Evolutionary conservation across 2,797 vertebrate genomes (phyloP).

Genomic region (Semotilus atromaculatus): DNA sequence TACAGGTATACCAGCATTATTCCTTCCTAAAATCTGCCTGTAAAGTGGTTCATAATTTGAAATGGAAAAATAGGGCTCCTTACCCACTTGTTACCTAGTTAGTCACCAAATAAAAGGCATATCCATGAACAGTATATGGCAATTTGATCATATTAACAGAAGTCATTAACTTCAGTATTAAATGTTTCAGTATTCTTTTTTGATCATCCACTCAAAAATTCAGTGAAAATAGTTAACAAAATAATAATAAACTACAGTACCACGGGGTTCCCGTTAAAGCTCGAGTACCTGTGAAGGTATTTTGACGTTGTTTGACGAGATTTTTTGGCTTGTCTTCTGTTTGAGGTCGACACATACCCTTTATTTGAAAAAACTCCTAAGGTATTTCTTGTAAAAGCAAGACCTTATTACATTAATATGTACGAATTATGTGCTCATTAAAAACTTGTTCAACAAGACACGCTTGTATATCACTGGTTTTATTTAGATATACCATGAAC

Average conservation of each 20-base stretch:
- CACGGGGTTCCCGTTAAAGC: neutral
- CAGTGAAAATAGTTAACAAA: neutral
- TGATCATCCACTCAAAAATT: neutral
- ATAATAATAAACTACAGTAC: neutral
- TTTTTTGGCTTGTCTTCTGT: neutral
- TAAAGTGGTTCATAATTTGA: neutral
- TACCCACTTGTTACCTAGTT: neutral
- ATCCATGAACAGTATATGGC: neutral
- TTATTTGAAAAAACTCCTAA: neutral
- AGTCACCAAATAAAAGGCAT: neutral
- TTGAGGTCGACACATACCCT: neutral
- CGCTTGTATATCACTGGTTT: neutral
- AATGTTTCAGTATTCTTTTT: neutral
- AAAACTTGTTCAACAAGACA: conserved; percentile 2
- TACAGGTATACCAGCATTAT: neutral
- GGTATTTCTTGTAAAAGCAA: conserved; percentile 13
- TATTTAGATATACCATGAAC: neutral
- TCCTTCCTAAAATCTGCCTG: neutral
- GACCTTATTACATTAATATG: neutral
- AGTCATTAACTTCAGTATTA: neutral
- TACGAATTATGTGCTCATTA: neutral
- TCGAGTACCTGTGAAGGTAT: neutral
- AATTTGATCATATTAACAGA: neutral
- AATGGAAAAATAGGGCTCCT: neutral
- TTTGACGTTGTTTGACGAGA: neutral